Conservation (phyloP, 2,888 invertebrate species). For the Bombyx huttoni region DNA sequence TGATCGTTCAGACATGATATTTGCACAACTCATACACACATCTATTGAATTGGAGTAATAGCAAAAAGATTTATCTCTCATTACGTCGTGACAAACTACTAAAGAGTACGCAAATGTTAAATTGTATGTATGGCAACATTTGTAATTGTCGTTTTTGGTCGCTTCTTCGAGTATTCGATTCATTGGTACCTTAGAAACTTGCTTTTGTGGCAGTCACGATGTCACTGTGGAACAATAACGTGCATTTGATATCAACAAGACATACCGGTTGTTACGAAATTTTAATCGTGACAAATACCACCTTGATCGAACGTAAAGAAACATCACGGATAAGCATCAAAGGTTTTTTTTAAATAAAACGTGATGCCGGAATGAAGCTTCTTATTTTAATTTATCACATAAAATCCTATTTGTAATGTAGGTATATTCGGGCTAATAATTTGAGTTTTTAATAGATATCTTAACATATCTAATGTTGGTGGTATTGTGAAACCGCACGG, state of each 20-base stretch:
- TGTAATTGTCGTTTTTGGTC: background rate
- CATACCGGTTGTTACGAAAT: constrained; percentile 31
- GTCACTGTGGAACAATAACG: background rate
- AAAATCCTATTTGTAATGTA: background rate
- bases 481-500: no score
- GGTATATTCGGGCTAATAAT: no score
- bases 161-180: background rate
- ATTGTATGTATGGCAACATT: background rate
- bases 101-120: background rate
- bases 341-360: background rate
- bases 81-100: no score
- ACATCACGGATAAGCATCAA: background rate
- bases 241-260: constrained; percentile 15
- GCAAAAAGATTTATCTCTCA: no score
- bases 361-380: background rate
- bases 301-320: constrained; percentile 2
- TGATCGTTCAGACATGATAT: no score
- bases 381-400: background rate
- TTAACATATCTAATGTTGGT: no score
- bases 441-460: no score
- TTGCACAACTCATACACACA: no score
- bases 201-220: background rate
- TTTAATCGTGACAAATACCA: constrained; percentile 18
- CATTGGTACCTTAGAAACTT: background rate
- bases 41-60: no score